Evolutionary conservation across 2,888 invertebrate genomes (phyloP), one percentile per base, ranked within the genome.

Genomic region (Notodonta ziczac): DNA sequence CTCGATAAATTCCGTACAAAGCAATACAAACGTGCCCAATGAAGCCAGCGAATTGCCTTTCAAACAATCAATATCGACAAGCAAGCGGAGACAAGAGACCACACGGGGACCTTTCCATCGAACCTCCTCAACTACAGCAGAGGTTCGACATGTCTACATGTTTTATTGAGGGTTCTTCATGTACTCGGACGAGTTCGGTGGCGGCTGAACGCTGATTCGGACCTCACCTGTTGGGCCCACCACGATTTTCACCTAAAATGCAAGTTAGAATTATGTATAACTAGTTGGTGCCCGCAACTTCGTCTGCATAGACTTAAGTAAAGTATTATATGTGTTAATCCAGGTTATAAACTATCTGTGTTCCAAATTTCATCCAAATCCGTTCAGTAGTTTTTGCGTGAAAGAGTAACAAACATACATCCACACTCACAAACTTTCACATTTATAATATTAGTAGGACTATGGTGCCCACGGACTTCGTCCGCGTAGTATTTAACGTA

Each of bases 161-260:
- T 55, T 61, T 55, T 53, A 64, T 66, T 73, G 69, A 61, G 69
- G 62, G 70, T 67, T 66, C 53, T 69, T 65, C 70, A 63, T 71
- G 61, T 72, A 57, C 50, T 81, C 77, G 61, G 69, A 70, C 62
- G 77, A 57, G 59, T 72, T 74, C 56, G 70, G 61, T 67, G 85
- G 81, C 64, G 86, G 82, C 67, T 84, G 81, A 66, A 92, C 82
- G 76, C 84, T 89, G 76, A 91, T 82, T 60, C 81, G 82, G 78
- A 91, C 85, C 69, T 85, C 87, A 62, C 88, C 89, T 61, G 78
- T 81, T 66, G 88, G 87, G 82, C 86, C 89, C 86, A 91, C 87
- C 80, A 86, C 78, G 77, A 91, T 92, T 84, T 88, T 89, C 81
- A 91, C 88, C 92, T 92, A 81, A 39, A 85, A 77, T 52, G 14